phyloP scores from a whole-genome alignment of 2,797 vertebrate genomes.

The Borostomias antarcticus region DNA sequence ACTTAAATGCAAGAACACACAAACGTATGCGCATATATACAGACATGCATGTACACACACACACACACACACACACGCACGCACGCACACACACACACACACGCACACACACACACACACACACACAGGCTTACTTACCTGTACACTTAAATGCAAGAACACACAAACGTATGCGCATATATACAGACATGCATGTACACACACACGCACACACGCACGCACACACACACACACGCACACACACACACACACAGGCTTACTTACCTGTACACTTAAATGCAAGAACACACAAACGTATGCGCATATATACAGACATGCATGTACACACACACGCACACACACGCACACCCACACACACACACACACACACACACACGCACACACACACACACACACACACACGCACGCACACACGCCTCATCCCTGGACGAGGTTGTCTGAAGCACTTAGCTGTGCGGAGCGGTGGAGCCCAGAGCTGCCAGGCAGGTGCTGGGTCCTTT shows the following conservation, averaged over 20 bases:
- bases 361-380: neutral
- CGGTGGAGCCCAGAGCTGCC: constrained; percentile 49
- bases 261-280: constrained; percentile 4
- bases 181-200: constrained; percentile 7
- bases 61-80: neutral
- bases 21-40: neutral
- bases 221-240: constrained; percentile 8
- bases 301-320: constrained; percentile 18
- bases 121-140: neutral
- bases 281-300: neutral
- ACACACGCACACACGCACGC: neutral
- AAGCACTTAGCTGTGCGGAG: constrained; percentile 47
- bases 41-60: constrained; percentile 9
- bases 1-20: neutral
- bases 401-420: constrained; percentile 18
- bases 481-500: constrained; percentile 59
- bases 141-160: neutral
- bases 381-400: neutral
- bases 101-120: constrained; percentile 10
- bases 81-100: constrained; percentile 9
- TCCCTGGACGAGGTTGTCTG: constrained; percentile 52
- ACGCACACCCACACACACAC: neutral
- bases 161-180: neutral
- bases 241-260: constrained; percentile 19
- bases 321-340: neutral